Evolutionary conservation across 2,797 vertebrate species (phyloP).

Genomic region (Falco cherrug): DNA sequence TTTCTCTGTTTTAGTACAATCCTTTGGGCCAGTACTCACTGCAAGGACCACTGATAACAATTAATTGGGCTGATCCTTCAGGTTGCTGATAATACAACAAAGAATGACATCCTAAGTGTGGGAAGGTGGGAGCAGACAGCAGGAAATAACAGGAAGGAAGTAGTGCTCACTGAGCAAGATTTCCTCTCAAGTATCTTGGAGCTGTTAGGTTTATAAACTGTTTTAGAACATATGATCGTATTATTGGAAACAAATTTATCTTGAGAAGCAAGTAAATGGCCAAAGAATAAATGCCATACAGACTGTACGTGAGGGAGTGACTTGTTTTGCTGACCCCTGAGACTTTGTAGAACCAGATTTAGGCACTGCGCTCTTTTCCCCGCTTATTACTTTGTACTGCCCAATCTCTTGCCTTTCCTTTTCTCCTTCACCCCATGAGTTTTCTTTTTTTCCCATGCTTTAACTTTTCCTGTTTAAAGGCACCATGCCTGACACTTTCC

Average conservation of each 20-base stretch:
- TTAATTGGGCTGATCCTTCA: not conserved
- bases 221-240: not conserved
- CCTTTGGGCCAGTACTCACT: not conserved
- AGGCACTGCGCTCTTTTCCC: not conserved
- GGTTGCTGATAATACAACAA: not conserved
- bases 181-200: not conserved
- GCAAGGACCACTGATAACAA: not conserved
- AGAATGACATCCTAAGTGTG: not conserved
- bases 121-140: not conserved
- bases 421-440: not conserved
- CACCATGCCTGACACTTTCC: not conserved
- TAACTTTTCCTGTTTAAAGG: not conserved
- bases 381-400: not conserved
- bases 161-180: not conserved
- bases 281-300: not conserved
- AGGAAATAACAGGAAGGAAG: not conserved
- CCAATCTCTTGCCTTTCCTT: not conserved
- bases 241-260: not conserved
- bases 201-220: not conserved
- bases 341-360: not conserved
- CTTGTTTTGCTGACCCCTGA: not conserved
- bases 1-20: slow-evolving; percentile 34
- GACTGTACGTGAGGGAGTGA: not conserved
- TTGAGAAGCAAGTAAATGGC: not conserved
- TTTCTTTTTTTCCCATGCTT: not conserved